Evolutionary conservation across 2,113 vertebrate genomes (phyloP), one percentile per base, ranked within the genome.

Genomic region (Aix galericulata): DNA sequence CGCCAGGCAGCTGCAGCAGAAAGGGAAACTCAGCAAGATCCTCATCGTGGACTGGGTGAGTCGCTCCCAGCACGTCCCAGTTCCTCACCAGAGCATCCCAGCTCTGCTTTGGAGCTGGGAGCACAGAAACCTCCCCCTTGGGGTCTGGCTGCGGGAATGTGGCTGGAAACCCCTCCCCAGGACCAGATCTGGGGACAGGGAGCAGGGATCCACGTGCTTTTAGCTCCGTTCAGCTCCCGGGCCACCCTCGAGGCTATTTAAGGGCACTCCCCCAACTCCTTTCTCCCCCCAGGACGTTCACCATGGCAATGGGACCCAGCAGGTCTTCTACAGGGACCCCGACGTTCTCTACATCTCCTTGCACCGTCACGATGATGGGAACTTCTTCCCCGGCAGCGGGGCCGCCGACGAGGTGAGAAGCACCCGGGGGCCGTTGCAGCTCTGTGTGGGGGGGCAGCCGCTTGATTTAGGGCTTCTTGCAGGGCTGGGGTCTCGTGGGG

Each of bases 31-130:
- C 85, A 93, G 95, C 97, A 99, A 98, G 97, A 99, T 99, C 93
- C 99, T 99, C 90, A 99, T 99, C 9, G 98, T 99, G 66, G 99
- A 99, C 97, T 99, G 99, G 99, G 99, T 99, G 86, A 98, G 98
- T 95, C 10, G 13, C 21, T 23, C 64, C 18, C 53, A 9, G 25
- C 1, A 0, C 2, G 6, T 58, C 53, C 85, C 72, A 3, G 18
- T 58, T 58, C 7, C 23, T 53, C 66, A 52, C 40, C 31, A 5
- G 38, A 11, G 5, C 1, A 1, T 56, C 60, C 66, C 52, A 13
- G 40, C 42, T 79, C 78, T 38, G 32, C 2, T 16, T 55, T 69
- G 10, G 36, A 23, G 7, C 1, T 1, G 63, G 34, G 50, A 59
- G 58, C 52, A 13, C 22, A 2, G 1, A 50, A 81, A 73, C 36